These are phyloP conservation scores for Huso huso DNA, from an alignment of 2,797 vertebrate species.

Conservation along the genomic window DNA sequence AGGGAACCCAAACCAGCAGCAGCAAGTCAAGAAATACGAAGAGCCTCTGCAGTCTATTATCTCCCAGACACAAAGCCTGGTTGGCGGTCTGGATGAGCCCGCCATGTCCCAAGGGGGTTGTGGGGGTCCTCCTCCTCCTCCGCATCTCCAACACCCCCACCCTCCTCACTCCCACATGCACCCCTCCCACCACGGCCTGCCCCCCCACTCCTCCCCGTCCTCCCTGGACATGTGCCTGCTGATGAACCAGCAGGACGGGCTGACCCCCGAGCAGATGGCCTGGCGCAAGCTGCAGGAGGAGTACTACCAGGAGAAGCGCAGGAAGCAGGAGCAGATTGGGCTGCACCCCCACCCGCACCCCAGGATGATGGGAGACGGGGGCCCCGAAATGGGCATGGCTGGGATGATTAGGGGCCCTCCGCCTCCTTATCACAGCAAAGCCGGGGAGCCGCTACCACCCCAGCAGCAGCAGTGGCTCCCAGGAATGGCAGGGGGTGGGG, in stretches of 20 bases:
- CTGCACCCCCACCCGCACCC: conserved; percentile 59
- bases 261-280: conserved; percentile 87
- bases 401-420: conserved; percentile 85
- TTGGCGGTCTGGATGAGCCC: conserved; percentile 65
- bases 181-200: conserved; percentile 41
- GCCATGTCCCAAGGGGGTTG: conserved; percentile 52
- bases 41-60: conserved; percentile 94
- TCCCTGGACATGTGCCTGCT: conserved; percentile 77
- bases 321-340: conserved; percentile 68
- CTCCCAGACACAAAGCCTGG: conserved; percentile 85
- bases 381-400: conserved; percentile 54
- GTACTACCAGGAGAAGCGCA: conserved; percentile 90
- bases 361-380: conserved; percentile 45
- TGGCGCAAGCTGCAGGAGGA: conserved; percentile 97
- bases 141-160: conserved; percentile 37
- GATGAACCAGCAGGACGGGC: conserved; percentile 76
- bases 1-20: conserved; percentile 28
- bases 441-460: conserved; percentile 72
- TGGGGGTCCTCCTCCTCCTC: conserved; percentile 27
- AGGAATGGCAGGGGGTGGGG: conserved; percentile 71
- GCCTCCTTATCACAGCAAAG: conserved; percentile 92
- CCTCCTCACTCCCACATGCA: conserved; percentile 20
- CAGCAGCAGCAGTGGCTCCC: conserved; percentile 65
- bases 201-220: conserved; percentile 57
- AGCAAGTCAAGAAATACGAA: conserved; percentile 80